Base-by-base conservation (phyloP, 1,140 invertebrate genomes). In the Lucilia cuprina region DNA sequence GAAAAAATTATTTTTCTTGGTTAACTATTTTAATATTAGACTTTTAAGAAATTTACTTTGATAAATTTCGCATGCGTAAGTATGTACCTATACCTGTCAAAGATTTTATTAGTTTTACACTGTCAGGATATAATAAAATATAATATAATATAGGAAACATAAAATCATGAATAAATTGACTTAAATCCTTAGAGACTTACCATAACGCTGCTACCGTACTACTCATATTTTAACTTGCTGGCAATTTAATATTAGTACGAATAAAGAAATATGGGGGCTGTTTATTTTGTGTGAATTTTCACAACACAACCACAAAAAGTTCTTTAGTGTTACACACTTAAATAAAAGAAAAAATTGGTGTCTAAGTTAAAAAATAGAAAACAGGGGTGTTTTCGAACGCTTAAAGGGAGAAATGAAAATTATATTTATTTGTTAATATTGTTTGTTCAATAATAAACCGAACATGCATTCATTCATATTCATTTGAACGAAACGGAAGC, bases 161-260 rank as follows among this genome's bases (percentile, higher is more conserved):
- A 25, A 80, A 21, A 21, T 49, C 3, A 50, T 49, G 41, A n/a
- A 80, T 80, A 80, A 80, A 80, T 80, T 80, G 77, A n/a, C 77
- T 21, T 80, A 49, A 80, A 80, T 25, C 77, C 41, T 50, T 49
- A 25, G 77, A 50, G 77, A 80, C 50, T 80, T 17, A 21, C 41
- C 41, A 80, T 80, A 41, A 80, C 77, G 49, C 1, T 13, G 77
- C 12, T 70, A n/a, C 65, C 9, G n/a, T 9, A 0, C n/a, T 70
- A 70, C 10, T 70, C 5, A n/a, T 70, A n/a, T 12, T n/a, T 21
- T 9, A 19, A 70, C 8, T 70, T 70, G 65, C 21, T 70, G 2
- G 0, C 13, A 55, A 55, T 55, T 55, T 55, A 55, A 55, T 17
- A 13, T 55, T 55, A 13, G 50, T 55, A 55, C 50, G 17, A 55